Evolutionary conservation across 2,888 invertebrate species (phyloP), one percentile per base, ranked within the genome.

Genomic region (Eurois occulta): DNA sequence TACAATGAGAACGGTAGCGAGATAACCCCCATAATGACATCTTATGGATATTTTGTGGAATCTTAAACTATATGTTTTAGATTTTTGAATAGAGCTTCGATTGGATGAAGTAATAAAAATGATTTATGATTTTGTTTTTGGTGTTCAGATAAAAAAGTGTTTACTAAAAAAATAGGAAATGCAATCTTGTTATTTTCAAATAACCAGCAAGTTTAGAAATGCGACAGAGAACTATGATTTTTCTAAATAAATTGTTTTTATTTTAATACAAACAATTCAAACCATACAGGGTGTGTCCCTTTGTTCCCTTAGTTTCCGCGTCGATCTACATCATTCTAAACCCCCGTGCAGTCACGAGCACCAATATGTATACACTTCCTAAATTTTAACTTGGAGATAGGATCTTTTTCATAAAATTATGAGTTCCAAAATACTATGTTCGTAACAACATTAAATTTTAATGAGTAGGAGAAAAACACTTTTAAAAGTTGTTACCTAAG

Each of bases 1-100:
- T 62, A 72, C 81, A 87, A 87, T 89, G 88, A 86, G 89, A 89
- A 92, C 92, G 88, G 92, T 92, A 92, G 93, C 91, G 46, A 65
- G 73, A 46, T 69, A 70, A 67, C 65, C 72, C 41, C 69, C 71
- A 83, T 88, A 81, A 86, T 84, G 83, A 80, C 70, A 52, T 58
- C 65, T 79, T 62, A 80, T 66, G 58, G 73, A 73, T 79, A 84
- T 80, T 81, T 78, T 72, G 77, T 71, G 80, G 77, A 85, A 79
- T 77, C 81, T 79, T 46, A 46, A 72, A 72, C n/a, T 67, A 72
- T 85, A 83, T 85, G 76, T 86, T 84, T 88, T 78, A 78, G 74
- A 75, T 79, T 80, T 69, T 13, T 73, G 72, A 79, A 88, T 75
- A 77, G 70, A 77, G 24, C 60, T 78, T 72, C 48, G 41, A 73